A percentile compares a stretch with the other conserved stretches of the same genome.
These are phyloP conservation scores for Paradoxurus hermaphroditus DNA, from an alignment of 2,113 vertebrate genomes.

Conservation along the genomic window DNA sequence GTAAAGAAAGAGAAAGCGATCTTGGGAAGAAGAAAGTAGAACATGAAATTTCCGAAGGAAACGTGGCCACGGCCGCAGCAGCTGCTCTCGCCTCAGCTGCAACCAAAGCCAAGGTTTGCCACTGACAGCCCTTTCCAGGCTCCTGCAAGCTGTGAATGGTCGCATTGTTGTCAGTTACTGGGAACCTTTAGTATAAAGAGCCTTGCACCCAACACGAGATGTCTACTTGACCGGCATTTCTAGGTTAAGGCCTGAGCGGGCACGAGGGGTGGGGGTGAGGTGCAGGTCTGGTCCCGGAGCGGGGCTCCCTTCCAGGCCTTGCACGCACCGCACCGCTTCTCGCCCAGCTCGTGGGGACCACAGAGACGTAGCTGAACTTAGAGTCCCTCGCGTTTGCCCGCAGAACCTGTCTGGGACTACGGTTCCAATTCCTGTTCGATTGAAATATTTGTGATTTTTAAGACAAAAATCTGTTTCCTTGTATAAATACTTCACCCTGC, in stretches of 20 bases:
- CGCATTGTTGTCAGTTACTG: slow-evolving; percentile 15
- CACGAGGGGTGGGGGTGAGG: background rate
- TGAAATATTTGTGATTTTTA: slow-evolving; percentile 68
- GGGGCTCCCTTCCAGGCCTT: background rate
- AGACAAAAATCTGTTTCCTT: slow-evolving; percentile 55
- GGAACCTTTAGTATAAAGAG: slow-evolving; percentile 13
- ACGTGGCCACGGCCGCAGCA: slow-evolving; percentile 96
- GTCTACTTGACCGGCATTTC: slow-evolving; percentile 39
- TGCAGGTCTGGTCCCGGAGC: background rate
- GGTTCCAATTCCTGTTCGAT: slow-evolving; percentile 8
- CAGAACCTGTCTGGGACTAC: background rate
- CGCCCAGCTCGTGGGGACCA: background rate
- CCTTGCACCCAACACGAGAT: background rate
- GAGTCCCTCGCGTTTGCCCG: background rate
- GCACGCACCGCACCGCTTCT: background rate
- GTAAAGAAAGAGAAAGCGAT: slow-evolving; percentile 87
- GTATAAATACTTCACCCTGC: background rate
- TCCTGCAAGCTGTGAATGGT: background rate
- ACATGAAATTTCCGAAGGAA: slow-evolving; percentile 94
- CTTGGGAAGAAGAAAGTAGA: slow-evolving; percentile 92
- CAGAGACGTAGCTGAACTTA: background rate
- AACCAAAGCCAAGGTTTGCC: slow-evolving; percentile 97
- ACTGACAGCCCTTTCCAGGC: background rate
- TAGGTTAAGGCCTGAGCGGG: slow-evolving; percentile 3
- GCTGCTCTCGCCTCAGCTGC: slow-evolving; percentile 98